Evolutionary conservation across 2,113 vertebrate genomes (phyloP), one percentile per base, ranked within the genome.

Genomic region (Herpetotheres cachinnans): DNA sequence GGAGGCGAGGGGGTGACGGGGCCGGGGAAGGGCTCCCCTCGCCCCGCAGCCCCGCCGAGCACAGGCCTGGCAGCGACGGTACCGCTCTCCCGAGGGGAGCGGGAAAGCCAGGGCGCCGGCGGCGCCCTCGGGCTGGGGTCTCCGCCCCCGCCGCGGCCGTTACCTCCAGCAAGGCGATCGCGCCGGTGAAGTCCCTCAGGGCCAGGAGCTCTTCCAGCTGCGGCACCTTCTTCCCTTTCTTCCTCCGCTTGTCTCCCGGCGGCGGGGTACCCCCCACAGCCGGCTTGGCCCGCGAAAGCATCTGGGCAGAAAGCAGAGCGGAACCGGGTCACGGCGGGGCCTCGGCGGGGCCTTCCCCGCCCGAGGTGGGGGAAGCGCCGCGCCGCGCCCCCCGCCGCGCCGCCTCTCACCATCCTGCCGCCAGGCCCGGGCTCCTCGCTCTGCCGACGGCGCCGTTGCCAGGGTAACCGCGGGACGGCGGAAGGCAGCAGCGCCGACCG

Each of bases 281-380:
- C 34, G 99, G 99, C 81, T 99, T 99, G 88, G 99, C 97, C 24
- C 99, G 98, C 38, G 99, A 99, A 42, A 99, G 98, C 97, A 99
- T 99, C 99, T 99, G 95, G 22, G 82, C 62, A 96, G n/a, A 86
- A 11, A 61, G 52, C 52, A 66, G 34, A 78, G 49, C 25, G 30
- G 25, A 27, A 20, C 46, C 4, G 13, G 7, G 14, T 93, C 42
- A 85, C 30, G 76, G 36, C 7, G n/a, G 34, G 27, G 9, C 47
- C 19, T 26, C 29, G 8, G n/a, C 10, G 4, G 17, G 5, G 16
- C 14, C 5, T 44, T 3, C 21, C 16, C 74, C 13, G 5, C 12
- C 26, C 22, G 16, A n/a, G 20, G 7, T 4, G 13, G 18, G 11
- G 59, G 22, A 27, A 65, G 11, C 9, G 1, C 20, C 26, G 13